Evolutionary conservation across 2,797 vertebrate genomes (phyloP).

Genomic region (Lagodon rhomboides): DNA sequence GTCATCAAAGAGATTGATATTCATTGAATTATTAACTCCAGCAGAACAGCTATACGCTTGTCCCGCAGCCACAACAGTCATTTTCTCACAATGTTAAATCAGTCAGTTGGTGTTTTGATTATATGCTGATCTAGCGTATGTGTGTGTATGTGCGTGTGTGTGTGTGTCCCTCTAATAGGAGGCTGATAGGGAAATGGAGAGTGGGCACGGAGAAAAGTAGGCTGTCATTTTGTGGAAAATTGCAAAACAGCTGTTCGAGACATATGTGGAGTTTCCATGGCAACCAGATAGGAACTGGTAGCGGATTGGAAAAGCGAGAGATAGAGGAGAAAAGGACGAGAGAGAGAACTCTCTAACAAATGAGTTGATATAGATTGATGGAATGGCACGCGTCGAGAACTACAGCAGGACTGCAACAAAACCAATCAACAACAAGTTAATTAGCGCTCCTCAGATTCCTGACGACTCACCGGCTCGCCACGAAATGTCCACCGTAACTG

Average conservation of each 20-base stretch:
- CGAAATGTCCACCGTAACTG: neutral
- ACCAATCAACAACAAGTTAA: neutral
- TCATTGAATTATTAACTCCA: constrained; percentile 4
- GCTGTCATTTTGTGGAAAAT: constrained; percentile 72
- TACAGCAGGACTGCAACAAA: neutral
- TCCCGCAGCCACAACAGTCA: constrained; percentile 7
- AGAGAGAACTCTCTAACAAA: constrained; percentile 36
- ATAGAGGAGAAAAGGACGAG: neutral
- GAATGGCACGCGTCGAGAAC: neutral
- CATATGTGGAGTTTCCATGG: constrained; percentile 84
- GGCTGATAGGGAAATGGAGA: constrained; percentile 27
- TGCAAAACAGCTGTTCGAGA: constrained; percentile 81
- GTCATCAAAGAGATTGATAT: constrained; percentile 18
- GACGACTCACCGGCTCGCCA: neutral
- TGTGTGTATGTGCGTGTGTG: constrained; percentile 22
- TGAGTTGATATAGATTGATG: neutral
- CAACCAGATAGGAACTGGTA: constrained; percentile 69
- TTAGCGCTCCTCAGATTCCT: neutral
- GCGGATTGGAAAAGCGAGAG: constrained; percentile 23
- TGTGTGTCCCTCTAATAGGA: constrained; percentile 13
- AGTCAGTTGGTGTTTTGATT: constrained; percentile 29
- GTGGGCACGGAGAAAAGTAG: constrained; percentile 36
- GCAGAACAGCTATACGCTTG: neutral
- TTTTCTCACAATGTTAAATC: constrained; percentile 20
- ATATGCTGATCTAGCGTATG: constrained; percentile 19